Evolutionary conservation across 2,113 vertebrate genomes (phyloP), one percentile per base, ranked within the genome.

Genomic region (Urocynchramus pylzowi): DNA sequence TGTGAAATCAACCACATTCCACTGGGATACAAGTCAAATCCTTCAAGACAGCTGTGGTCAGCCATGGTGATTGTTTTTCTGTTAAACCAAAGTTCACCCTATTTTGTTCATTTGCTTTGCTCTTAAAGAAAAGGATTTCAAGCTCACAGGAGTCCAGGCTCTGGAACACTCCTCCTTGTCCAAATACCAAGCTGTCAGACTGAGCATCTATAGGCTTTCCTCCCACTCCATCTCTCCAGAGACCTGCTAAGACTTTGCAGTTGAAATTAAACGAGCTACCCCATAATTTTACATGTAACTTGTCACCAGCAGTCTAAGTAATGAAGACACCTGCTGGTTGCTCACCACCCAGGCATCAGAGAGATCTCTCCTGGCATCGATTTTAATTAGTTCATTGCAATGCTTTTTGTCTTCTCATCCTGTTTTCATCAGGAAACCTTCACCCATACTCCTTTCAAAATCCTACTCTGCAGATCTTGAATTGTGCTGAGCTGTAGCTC

Each of bases 321-420:
- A 96, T 89, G 95, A 97, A 96, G 88, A 93, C 92, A 88, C 95
- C 96, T 95, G 95, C 96, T 93, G 91, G 93, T 86, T 91, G 54
- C 59, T 95, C 90, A 94, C 90, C 88, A 94, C 76, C 54, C 85
- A 94, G 92, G 90, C 85, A 86, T 95, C 92, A 96, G 93, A 96
- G 73, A 92, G 23, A 53, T 92, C 68, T 93, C 90, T 91, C 64
- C 83, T 93, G 68, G 56, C 60, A 81, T 78, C 0, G 3, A 84
- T 92, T 96, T 95, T 97, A 97, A 97, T 96, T 96, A 95, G 95
- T 76, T 90, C 22, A 1, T 95, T 86, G 74, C 42, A 89, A 89
- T 60, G 60, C 12, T 41, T 90, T 96, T 95, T 96, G 71, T 79
- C 79, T 93, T 96, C 71, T 96, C 56, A 49, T 89, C 41, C 31